Evolutionary conservation across 2,113 vertebrate species (phyloP).

Genomic region (Strigops habroptila): DNA sequence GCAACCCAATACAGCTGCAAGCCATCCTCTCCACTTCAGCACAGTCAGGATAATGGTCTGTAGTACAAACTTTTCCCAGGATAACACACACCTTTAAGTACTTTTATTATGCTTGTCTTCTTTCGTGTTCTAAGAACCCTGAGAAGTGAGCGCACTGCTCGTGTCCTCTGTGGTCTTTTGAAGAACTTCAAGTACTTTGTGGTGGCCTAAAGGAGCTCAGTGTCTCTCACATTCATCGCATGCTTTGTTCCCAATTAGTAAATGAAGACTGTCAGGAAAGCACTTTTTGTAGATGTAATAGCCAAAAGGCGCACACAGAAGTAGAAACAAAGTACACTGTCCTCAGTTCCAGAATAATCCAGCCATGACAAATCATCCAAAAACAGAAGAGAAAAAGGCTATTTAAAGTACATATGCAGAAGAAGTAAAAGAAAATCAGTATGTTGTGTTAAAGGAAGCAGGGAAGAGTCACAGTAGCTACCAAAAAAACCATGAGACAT

Average conservation of each 20-base stretch:
- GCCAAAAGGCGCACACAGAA: neutral
- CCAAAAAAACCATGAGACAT: neutral
- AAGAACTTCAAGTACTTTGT: neutral
- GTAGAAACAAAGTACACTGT: neutral
- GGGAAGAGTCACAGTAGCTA: neutral
- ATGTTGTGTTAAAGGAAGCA: neutral
- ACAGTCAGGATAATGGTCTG: neutral
- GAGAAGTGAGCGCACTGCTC: fast-evolving
- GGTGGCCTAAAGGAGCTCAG: neutral
- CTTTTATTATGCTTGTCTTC: neutral
- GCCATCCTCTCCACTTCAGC: neutral
- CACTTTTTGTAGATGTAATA: neutral
- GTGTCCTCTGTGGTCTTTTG: neutral
- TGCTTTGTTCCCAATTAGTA: neutral
- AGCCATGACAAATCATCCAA: neutral
- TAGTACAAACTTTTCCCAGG: neutral
- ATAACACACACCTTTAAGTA: neutral
- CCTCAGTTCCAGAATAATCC: neutral
- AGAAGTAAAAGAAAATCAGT: neutral
- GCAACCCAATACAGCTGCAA: neutral
- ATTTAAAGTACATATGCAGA: neutral
- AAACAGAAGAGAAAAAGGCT: neutral
- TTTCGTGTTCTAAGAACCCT: neutral
- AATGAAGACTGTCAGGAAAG: neutral
- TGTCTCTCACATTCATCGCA: neutral